Percentiles rank a stretch among this genome's conserved stretches.
Evolutionary conservation across 2,888 invertebrate genomes (phyloP).

Genomic region (Cheilosia variabilis): DNA sequence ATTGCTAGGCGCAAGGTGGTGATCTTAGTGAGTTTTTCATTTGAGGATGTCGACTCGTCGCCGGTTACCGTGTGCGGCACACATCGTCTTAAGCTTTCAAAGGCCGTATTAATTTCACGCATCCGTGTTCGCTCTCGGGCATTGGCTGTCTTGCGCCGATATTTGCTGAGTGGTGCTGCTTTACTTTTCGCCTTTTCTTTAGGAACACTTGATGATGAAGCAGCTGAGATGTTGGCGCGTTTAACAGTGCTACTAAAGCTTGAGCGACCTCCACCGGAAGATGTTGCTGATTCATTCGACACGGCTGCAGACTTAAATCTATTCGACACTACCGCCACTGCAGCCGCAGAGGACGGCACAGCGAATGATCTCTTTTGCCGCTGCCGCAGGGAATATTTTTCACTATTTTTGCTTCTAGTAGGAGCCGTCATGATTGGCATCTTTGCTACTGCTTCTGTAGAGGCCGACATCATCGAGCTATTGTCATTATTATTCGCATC

Average conservation of each 20-base stretch:
- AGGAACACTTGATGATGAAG: constrained; percentile 32
- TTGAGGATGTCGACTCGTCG: constrained; percentile 84
- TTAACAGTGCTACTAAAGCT: constrained; percentile 30
- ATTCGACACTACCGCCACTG: constrained; percentile 39
- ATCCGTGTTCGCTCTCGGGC: constrained; percentile 93
- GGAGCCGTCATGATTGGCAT: constrained; percentile 56
- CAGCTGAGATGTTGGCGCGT: constrained; percentile 54
- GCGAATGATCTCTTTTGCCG: constrained; percentile 85
- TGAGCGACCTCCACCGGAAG: constrained; percentile 10
- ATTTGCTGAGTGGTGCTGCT: constrained; percentile 92
- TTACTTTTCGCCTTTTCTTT: constrained; percentile 87
- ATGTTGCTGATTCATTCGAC: constrained; percentile 6
- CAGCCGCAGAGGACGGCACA: constrained; percentile 35
- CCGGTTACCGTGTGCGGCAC: constrained; percentile 86
- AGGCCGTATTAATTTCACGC: constrained; percentile 95
- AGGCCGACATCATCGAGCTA: constrained; percentile 43
- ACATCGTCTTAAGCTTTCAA: constrained; percentile 91
- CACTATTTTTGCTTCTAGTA: constrained; percentile 83
- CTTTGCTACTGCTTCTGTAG: constrained; percentile 78
- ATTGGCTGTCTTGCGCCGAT: constrained; percentile 95
- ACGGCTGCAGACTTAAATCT: constrained; percentile 26
- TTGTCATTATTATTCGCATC: constrained; percentile 76
- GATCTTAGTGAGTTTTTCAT: constrained; percentile 94
- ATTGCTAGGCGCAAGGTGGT: constrained; percentile 94
- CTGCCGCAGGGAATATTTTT: constrained; percentile 88